Evolutionary conservation across 2,113 vertebrate species (phyloP).

Genomic region (Uropsilus gracilis): DNA sequence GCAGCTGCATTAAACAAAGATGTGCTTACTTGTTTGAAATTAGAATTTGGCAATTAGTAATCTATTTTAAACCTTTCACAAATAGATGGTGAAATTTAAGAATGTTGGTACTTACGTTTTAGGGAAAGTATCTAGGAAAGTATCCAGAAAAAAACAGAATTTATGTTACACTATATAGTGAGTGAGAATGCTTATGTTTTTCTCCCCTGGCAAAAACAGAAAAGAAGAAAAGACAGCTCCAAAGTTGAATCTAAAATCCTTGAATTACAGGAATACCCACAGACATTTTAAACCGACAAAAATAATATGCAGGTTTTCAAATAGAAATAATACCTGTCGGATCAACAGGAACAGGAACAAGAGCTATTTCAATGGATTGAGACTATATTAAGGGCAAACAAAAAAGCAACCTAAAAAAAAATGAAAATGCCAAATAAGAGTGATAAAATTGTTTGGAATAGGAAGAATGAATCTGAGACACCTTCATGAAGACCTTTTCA

Average conservation of each 20-base stretch:
- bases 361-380: constrained; percentile 69
- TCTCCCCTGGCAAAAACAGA: background rate
- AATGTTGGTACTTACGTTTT: constrained; percentile 19
- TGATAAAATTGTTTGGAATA: constrained; percentile 55
- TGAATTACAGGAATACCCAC: constrained; percentile 59
- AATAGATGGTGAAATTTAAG: constrained; percentile 36
- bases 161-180: background rate
- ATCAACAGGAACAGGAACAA: constrained; percentile 49
- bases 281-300: constrained; percentile 61
- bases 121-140: constrained; percentile 10
- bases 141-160: background rate
- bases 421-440: constrained; percentile 60
- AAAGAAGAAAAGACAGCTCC: background rate
- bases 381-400: constrained; percentile 68
- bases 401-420: constrained; percentile 68
- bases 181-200: background rate
- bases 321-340: constrained; percentile 65
- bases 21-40: constrained; percentile 17
- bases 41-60: constrained; percentile 45
- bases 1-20: constrained; percentile 23
- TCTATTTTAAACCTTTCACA: constrained; percentile 39
- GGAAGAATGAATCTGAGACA: constrained; percentile 40
- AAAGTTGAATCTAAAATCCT: constrained; percentile 51
- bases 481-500: background rate
- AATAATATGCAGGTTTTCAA: constrained; percentile 27